Evolutionary conservation across 2,113 vertebrate genomes (phyloP).

Genomic region (Gymnarchus niloticus): DNA sequence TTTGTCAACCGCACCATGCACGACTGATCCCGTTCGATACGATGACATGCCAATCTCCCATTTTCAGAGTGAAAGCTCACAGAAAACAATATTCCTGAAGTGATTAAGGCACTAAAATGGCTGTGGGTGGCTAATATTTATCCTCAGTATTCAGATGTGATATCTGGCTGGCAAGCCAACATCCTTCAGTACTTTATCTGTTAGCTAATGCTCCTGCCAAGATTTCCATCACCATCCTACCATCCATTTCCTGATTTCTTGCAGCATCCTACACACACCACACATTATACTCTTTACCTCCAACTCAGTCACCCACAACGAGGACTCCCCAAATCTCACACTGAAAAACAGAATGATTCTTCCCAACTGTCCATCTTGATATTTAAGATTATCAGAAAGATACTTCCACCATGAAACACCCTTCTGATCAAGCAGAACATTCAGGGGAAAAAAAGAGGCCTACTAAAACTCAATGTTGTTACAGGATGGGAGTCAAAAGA

Average conservation of each 20-base stretch:
- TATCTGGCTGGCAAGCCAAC: background rate
- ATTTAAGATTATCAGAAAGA: too few species aligned
- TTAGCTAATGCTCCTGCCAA: background rate
- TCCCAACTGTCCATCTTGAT: too few species aligned
- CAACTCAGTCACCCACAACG: background rate
- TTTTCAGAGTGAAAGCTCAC: background rate
- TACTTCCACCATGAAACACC: too few species aligned
- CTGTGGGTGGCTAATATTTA: background rate
- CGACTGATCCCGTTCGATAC: background rate
- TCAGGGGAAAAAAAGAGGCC: background rate
- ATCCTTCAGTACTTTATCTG: background rate
- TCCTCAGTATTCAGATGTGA: background rate
- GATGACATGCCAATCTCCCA: background rate
- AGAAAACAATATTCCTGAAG: background rate
- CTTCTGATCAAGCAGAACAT: background rate
- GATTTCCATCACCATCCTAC: background rate
- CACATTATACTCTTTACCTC: background rate
- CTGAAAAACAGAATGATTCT: background rate
- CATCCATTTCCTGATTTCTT: background rate
- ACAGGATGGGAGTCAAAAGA: too few species aligned
- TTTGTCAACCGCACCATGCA: background rate
- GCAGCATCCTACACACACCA: background rate
- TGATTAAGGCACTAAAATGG: background rate
- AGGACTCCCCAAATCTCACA: background rate
- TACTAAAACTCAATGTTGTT: too few species aligned